phyloP scores from a whole-genome alignment of 2,888 invertebrate genomes.

The Pyrrhosoma nymphula region DNA sequence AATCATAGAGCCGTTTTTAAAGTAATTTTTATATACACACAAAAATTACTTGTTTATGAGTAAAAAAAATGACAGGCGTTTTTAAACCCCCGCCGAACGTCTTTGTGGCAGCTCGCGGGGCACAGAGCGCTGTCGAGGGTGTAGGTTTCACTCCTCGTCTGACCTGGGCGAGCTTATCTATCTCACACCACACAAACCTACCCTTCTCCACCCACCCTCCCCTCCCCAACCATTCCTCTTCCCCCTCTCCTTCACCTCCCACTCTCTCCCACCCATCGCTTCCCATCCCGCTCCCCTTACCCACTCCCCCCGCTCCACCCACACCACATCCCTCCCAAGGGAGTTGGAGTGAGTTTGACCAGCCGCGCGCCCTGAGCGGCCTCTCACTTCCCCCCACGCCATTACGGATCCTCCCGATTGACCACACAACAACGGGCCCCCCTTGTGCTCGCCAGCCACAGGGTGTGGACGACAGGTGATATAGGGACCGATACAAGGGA shows the following conservation, averaged over 20 bases:
- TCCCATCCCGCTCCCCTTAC: not conserved
- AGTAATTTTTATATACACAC: too few species aligned
- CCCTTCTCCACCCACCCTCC: not conserved
- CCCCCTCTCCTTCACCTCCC: not conserved
- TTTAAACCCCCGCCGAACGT: too few species aligned
- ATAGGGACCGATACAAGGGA: constrained; percentile 9
- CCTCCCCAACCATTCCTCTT: not conserved
- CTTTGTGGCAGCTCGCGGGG: too few species aligned
- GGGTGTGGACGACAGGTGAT: constrained; percentile 20
- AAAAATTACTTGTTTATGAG: too few species aligned
- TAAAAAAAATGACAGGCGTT: too few species aligned
- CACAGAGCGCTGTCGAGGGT: too few species aligned
- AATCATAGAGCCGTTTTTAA: too few species aligned
- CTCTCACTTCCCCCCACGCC: not conserved
- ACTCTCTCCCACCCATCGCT: not conserved
- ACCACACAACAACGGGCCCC: not conserved
- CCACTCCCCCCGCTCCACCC: not conserved
- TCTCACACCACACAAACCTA: too few species aligned
- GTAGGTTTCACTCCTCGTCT: too few species aligned
- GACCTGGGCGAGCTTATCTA: too few species aligned
- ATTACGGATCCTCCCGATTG: not conserved
- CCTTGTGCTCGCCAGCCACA: not conserved
- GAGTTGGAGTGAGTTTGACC: not conserved
- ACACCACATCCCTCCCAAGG: not conserved
- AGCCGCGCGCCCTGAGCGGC: not conserved